Conservation (phyloP, 2,797 vertebrate species). For the Phylloscopus collybita region DNA sequence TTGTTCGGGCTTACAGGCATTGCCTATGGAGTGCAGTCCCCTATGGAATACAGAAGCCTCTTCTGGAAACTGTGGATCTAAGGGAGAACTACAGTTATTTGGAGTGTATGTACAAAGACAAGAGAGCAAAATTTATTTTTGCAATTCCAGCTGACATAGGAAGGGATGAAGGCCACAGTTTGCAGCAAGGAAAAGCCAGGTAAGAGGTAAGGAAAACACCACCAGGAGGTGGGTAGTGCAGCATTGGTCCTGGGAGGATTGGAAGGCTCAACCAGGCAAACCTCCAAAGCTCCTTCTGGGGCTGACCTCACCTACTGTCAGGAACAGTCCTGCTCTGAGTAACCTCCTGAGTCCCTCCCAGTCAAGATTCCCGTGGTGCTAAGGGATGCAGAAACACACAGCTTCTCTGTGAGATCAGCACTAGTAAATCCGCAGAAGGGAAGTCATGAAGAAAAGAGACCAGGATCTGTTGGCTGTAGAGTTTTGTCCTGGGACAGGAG, state of each 20-base stretch:
- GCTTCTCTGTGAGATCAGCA: background rate
- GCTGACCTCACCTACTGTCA: background rate
- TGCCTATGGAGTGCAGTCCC: background rate
- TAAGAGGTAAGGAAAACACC: background rate
- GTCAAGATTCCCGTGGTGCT: background rate
- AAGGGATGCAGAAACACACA: fast-evolving
- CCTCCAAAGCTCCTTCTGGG: background rate
- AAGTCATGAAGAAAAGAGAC: background rate
- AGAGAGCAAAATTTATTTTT: background rate
- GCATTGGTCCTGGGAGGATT: background rate
- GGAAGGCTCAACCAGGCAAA: background rate
- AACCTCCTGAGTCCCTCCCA: background rate
- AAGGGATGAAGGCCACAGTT: background rate
- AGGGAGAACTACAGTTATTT: background rate
- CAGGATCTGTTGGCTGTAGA: background rate
- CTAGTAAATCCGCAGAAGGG: background rate
- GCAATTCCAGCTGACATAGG: background rate
- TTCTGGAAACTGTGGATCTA: background rate
- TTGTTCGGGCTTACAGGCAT: background rate
- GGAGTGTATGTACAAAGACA: background rate
- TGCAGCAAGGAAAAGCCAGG: background rate
- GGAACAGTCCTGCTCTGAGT: background rate
- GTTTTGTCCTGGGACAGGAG: background rate
- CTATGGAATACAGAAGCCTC: background rate
- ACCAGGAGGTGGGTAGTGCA: background rate